phyloP scores from a whole-genome alignment of 2,888 invertebrate species.

The Lithosia quadra region DNA sequence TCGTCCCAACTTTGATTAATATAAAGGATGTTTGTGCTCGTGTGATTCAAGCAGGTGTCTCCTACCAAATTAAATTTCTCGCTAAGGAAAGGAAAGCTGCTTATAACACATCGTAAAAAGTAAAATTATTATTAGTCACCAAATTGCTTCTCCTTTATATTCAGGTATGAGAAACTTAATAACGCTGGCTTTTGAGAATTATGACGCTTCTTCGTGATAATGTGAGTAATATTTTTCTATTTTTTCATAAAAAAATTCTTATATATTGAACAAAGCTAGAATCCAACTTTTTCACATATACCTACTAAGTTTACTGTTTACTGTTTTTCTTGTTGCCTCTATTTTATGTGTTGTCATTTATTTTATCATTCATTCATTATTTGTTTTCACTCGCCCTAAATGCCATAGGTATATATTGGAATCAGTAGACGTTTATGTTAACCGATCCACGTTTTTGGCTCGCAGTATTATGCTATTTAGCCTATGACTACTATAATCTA shows the following conservation, averaged over 20 bases:
- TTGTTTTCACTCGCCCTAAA: background rate
- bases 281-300: background rate
- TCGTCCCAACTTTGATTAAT: conserved; percentile 42
- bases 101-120: conserved; percentile 34
- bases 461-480: conserved; percentile 1
- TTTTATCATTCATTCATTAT: too few species aligned
- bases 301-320: background rate
- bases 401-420: background rate
- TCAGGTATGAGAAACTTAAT: conserved; percentile 18
- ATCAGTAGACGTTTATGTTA: background rate
- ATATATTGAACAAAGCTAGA: background rate
- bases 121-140: conserved; percentile 35
- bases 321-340: background rate
- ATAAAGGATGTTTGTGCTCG: conserved; percentile 49
- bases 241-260: conserved; percentile 9
- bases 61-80: conserved; percentile 56
- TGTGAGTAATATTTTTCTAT: conserved; percentile 8
- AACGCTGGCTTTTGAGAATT: conserved; percentile 7
- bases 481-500: too few species aligned
- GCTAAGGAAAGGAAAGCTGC: conserved; percentile 46
- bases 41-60: conserved; percentile 54
- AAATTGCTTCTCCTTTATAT: conserved; percentile 28
- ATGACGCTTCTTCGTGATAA: conserved; percentile 11
- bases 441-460: background rate
- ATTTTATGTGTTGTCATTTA: background rate